These are phyloP conservation scores for Heliconius hortense DNA, from an alignment of 2,888 invertebrate genomes.

Conservation along the genomic window DNA sequence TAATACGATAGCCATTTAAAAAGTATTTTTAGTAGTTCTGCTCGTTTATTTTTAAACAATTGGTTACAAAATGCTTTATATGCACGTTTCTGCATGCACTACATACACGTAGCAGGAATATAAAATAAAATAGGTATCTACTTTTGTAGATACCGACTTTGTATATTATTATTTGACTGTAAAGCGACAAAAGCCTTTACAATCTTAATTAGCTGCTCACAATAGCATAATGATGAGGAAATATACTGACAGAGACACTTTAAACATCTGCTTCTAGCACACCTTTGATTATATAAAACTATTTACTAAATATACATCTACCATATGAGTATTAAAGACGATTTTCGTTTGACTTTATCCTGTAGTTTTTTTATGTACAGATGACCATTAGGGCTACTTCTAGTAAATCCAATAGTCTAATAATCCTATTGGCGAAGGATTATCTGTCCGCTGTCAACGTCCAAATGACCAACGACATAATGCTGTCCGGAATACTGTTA, in stretches of 20 bases:
- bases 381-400: conserved; percentile 50
- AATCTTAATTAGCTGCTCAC: conserved; percentile 28
- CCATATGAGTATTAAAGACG: background rate
- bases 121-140: background rate
- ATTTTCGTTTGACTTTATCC: background rate
- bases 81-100: background rate
- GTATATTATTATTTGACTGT: background rate
- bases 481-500: conserved; percentile 7
- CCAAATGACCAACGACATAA: conserved; percentile 53
- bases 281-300: conserved; percentile 36
- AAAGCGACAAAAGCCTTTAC: conserved; percentile 15
- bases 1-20: background rate
- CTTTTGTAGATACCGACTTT: background rate
- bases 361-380: conserved; percentile 18
- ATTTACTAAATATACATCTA: conserved; percentile 40
- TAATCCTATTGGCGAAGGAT: conserved; percentile 72
- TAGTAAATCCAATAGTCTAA: conserved; percentile 62
- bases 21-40: background rate
- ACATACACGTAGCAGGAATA: background rate
- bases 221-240: conserved; percentile 34
- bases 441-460: conserved; percentile 49
- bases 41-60: background rate
- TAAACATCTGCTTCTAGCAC: conserved; percentile 36
- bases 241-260: conserved; percentile 18
- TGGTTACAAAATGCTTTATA: background rate